Percentiles rank a stretch among this genome's conserved stretches.
These are phyloP conservation scores for Tetraneura akinire DNA, from an alignment of 1,140 invertebrate species.

Conservation along the genomic window DNA sequence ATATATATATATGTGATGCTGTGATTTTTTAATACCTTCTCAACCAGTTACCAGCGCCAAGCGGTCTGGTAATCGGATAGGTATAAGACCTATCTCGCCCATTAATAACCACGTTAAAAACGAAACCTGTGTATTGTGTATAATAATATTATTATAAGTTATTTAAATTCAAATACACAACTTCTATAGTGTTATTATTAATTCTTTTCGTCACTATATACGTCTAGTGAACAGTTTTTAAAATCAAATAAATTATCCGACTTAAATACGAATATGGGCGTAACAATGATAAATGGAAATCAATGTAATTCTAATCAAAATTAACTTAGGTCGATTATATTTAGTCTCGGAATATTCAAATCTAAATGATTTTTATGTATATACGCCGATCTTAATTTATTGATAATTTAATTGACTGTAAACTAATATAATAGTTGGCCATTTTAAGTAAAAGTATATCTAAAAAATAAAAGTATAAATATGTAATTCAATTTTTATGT, in stretches of 20 bases:
- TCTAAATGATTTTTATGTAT: too few relatives aligned
- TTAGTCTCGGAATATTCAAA: too few relatives aligned
- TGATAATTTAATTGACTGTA: too few relatives aligned
- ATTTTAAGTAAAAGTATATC: too few relatives aligned
- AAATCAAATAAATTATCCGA: background rate
- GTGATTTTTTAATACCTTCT: constrained; percentile 30
- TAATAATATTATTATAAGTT: too few relatives aligned
- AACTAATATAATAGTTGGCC: too few relatives aligned
- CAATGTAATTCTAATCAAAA: too few relatives aligned
- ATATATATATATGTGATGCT: background rate
- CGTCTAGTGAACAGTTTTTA: background rate
- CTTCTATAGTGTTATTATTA: too few relatives aligned
- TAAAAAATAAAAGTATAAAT: too few relatives aligned
- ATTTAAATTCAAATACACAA: constrained; percentile 6
- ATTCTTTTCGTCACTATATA: background rate
- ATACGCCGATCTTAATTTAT: too few relatives aligned
- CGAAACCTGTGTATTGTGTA: background rate
- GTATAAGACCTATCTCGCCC: background rate
- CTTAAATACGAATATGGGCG: background rate
- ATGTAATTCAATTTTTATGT: too few relatives aligned
- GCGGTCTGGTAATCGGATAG: constrained; percentile 39
- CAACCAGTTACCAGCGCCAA: constrained; percentile 48
- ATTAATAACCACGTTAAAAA: constrained; percentile 31
- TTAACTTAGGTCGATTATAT: too few relatives aligned
- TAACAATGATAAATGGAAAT: background rate